Base-by-base conservation (phyloP, 1,140 invertebrate genomes). In the Drepana arcuata region DNA sequence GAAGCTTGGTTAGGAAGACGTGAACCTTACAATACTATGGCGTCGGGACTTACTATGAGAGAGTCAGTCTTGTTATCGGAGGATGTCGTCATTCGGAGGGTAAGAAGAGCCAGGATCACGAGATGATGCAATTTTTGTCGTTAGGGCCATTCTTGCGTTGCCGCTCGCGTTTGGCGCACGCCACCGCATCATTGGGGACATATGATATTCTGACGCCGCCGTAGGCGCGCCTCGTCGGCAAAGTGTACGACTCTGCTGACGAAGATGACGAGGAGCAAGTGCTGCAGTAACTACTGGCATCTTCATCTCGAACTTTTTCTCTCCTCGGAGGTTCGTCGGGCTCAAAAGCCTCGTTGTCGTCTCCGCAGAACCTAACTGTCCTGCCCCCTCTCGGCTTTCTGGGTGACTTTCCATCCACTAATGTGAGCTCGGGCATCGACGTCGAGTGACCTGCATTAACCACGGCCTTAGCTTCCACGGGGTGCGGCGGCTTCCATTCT, bases 261-360 rank as follows among this genome's bases (percentile, higher is more conserved):
- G 93, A 93, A 24, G 92, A 93, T 7, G 92, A 93, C 10, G 92
- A 93, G 1, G 93, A 95, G 59, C 94, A 95, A 0, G 94, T 95
- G 30, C 93, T 95, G 73, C 94, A 96, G 44, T 91, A 90, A 59
- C 91, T 92, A 43, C 88, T 89, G 11, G 86, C 88, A 62, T 93
- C 91, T n/a, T 92, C 90, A 39, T 84, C 70, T 28, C 71, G 58
- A 29, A 62, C 53, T 54, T 59, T 67, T 49, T 77, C 58, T 62
- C 57, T 55, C 53, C 61, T 45, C 42, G 78, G 80, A 1, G 83
- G 68, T 54, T 85, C 83, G 45, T 85, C 83, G 0, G 74, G 83
- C 60, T 86, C 86, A 47, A 88, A 88, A 0, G 83, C 86, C 50
- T 83, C 80, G 39, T 88, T 86, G 30, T 88, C 86, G 43, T 88